These are phyloP conservation scores for Drosophila sp. DNA, from an alignment of 1,140 invertebrate genomes.

Conservation along the genomic window DNA sequence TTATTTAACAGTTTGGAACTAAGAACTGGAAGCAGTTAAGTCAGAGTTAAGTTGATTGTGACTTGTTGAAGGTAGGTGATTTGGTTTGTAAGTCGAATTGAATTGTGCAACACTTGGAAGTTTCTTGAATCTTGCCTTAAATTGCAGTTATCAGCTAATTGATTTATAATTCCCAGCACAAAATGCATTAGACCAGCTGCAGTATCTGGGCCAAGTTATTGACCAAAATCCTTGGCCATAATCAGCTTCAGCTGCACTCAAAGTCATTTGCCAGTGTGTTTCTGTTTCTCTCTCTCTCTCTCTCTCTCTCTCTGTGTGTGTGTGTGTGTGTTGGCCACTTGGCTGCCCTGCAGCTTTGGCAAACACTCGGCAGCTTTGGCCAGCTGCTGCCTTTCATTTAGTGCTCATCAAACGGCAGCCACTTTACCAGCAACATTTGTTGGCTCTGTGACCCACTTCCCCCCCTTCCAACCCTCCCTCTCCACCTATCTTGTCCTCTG, in stretches of 20 bases:
- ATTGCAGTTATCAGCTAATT: constrained; percentile 64
- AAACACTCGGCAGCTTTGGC: constrained; percentile 41
- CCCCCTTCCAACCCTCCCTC: no score
- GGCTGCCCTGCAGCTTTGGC: constrained; percentile 54
- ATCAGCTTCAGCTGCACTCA: constrained; percentile 72
- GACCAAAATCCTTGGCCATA: constrained; percentile 70
- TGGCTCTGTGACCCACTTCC: constrained; percentile 28
- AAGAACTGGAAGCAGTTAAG: no score
- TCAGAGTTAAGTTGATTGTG: no score
- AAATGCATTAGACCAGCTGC: constrained; percentile 50
- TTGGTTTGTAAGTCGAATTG: no score
- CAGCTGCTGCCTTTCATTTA: constrained; percentile 69
- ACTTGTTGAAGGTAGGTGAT: no score
- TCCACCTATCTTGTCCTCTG: neutral
- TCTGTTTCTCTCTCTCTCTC: no score
- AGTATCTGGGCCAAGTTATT: constrained; percentile 32
- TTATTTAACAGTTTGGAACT: no score
- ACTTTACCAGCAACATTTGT: constrained; percentile 60
- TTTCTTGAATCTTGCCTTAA: neutral
- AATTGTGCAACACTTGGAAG: neutral
- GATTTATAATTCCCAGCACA: constrained; percentile 50
- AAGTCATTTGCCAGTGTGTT: constrained; percentile 65
- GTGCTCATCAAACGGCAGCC: constrained; percentile 71
- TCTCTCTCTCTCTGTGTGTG: neutral
- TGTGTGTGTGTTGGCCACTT: constrained; percentile 59